phyloP scores from a whole-genome alignment of 1,140 invertebrate species.

The Drosophila willistoni region DNA sequence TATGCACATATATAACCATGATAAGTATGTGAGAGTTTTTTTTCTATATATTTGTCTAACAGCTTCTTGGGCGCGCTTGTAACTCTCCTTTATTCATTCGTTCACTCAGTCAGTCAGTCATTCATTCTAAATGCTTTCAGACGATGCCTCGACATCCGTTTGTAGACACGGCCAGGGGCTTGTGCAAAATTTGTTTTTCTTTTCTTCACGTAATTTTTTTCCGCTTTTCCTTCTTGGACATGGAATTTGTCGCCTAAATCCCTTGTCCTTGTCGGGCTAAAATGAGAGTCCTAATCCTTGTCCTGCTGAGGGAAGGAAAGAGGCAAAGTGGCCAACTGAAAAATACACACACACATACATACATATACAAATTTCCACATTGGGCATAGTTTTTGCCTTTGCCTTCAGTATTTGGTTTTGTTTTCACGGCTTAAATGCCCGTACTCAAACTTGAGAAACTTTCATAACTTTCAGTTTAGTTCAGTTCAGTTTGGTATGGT shows the following conservation, averaged over 20 bases:
- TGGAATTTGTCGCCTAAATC: slow-evolving; percentile 59
- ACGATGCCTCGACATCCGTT: slow-evolving; percentile 39
- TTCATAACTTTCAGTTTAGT: slow-evolving; percentile 68
- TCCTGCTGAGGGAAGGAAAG: neutral
- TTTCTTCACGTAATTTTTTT: slow-evolving; percentile 5
- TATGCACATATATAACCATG: slow-evolving; percentile 1
- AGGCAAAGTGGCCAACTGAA: slow-evolving; percentile 53
- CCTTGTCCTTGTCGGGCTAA: slow-evolving; percentile 43
- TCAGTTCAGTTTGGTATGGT: neutral
- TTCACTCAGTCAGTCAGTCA: slow-evolving; percentile 48
- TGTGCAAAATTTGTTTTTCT: slow-evolving; percentile 19
- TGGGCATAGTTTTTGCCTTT: slow-evolving; percentile 10
- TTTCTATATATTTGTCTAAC: slow-evolving; percentile 63
- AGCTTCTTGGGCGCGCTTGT: slow-evolving; percentile 57
- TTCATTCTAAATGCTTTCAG: slow-evolving; percentile 68
- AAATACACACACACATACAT: slow-evolving; percentile 1
- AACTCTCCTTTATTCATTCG: slow-evolving; percentile 62
- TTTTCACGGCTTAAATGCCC: slow-evolving; percentile 74
- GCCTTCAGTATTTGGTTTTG: slow-evolving; percentile 60
- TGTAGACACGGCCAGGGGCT: slow-evolving; percentile 35
- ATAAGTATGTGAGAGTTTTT: slow-evolving; percentile 22
- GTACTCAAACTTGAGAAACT: slow-evolving; percentile 60
- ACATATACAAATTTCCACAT: neutral
- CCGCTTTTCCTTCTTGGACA: slow-evolving; percentile 33
- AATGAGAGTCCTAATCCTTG: slow-evolving; percentile 61